Evolutionary conservation across 2,888 invertebrate genomes (phyloP), one percentile per base, ranked within the genome.

Genomic region (Gonocerus acuteangulatus): DNA sequence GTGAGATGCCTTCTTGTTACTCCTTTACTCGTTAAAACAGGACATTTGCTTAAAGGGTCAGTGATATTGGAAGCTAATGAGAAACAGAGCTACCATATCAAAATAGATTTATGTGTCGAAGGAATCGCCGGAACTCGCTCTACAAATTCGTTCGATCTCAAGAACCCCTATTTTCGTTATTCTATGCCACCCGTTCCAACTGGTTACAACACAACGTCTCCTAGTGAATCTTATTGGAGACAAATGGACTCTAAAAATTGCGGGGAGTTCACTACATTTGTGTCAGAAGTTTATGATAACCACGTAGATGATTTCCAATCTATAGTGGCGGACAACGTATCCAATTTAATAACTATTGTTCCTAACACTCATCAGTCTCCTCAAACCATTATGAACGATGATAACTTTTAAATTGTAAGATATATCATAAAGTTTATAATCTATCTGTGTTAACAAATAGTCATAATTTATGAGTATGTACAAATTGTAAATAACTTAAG

Each of bases 131-230:
- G 87, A 70, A 75, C 75, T 13, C 83, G 86, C 64, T 89, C 92
- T 39, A 85, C 84, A 66, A 97, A 97, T 74, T 91, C 90, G 15
- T 80, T 97, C 71, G 97, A 99, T 75, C 79, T 99, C 71, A 97
- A 96, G 79, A 97, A 96, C 77, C 96, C 96, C 0, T 96, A 94
- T 81, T 97, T 97, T 75, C 85, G 96, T 73, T 95, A 95, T 72
- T 92, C 93, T 1, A 94, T 94, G 27, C 27, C 27, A 6, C 18
- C 89, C 58, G 89, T 94, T 0, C 95, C 95, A 3, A 95, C 95
- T 1, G 93, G 95, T 11, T 86, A 88, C 51, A 89, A 89, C 72
- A 86, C 84, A 63, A 84, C 86, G 47, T 95, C 95, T 1, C 96
- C 96, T 0, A 94, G 92, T 71, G 96, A 96, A 76, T 82, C 85